Base-by-base conservation (phyloP, 2,888 invertebrate species). In the Plemyria rubiginata region DNA sequence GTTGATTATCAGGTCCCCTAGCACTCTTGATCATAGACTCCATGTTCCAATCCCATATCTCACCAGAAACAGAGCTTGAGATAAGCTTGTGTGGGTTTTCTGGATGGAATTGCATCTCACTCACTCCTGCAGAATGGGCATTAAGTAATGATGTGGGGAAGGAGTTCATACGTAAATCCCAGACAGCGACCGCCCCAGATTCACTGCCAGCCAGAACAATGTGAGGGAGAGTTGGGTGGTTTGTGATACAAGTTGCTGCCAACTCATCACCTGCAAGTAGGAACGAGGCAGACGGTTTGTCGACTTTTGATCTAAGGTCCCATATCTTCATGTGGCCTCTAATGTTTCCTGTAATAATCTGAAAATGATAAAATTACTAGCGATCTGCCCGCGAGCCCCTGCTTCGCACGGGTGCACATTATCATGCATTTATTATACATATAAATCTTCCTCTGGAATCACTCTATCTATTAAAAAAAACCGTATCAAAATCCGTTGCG, bases 21-120 rank as follows among this genome's bases (percentile, higher is more conserved):
- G 84, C 78, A 55, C 83, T 86, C 60, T 87, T 92, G 0, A 89
- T 90, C 78, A 94, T 85, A 0, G 84, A 79, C 66, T 95, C 94
- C 76, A 95, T 95, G 67, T 96, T 96, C 98, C 98, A 98, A 79
- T 98, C 97, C 97, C 98, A 98, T 3, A 98, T 87, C 81, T 97
- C 96, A 0, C 98, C 98, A 51, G 95, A 95, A 54, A 94, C 93
- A 0, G 98, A 97, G 78, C 96, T 95, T 0, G 97, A 96, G 70
- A 97, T 96, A 0, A 98, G 81, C 84, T 97, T 97, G 59, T 97
- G 96, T 0, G 98, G 97, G 75, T 96, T 95, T 62, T 96, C 95
- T 0, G 96, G 96, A 87, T 98, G 98, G 79, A 98, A 98, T 60
- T 95, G 94, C 73, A 98, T 95, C 87, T 98, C 98, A n/a, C 95